Base-by-base conservation (phyloP, 2,113 vertebrate genomes). In the Spheniscus mendiculus region DNA sequence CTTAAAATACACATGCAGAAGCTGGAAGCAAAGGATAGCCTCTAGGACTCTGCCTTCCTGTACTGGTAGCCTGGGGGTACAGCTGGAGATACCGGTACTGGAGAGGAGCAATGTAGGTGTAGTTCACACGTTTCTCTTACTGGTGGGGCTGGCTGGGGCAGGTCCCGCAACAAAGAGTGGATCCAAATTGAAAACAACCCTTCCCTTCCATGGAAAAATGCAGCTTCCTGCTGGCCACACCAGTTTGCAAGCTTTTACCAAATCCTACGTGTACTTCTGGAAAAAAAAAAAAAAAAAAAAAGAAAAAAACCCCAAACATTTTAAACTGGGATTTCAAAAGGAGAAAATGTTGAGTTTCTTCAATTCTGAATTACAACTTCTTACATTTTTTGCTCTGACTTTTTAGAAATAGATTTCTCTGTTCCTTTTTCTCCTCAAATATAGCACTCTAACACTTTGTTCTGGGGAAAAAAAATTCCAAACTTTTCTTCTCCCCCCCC, bases 101-200 rank as follows among this genome's bases (percentile, higher is more conserved):
- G 36, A 34, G 32, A 72, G 42, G 38, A 87, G 53, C 16, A 21
- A 21, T 2, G 13, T 42, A 72, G 27, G 42, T 3, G 10, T 5
- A 34, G n/a, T n/a, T 81, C 49, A 50, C 4, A 18, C 0, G 0
- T 9, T 79, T 5, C 32, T 23, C 9, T 36, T 50, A n/a, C 16
- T 4, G 12, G 11, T 19, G 80, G 25, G 19, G 23, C 8, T 20
- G 23, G 21, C 56, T 86, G 52, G 27, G 17, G 23, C 50, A 87
- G 26, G 5, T 84, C 15, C 23, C 6, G 4, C 30, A 55, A 8
- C 5, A 17, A 32, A n/a, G 13, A 65, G 5, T 5, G 25, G 9
- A 65, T 84, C 29, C 34, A 84, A 8, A 66, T 14, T 34, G 22
- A 73, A 78, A 87, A 36, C 10, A 84, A 66, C 22, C 34, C 21